phyloP scores from a whole-genome alignment of 2,888 invertebrate species.

The Tetheella fluctuosa region DNA sequence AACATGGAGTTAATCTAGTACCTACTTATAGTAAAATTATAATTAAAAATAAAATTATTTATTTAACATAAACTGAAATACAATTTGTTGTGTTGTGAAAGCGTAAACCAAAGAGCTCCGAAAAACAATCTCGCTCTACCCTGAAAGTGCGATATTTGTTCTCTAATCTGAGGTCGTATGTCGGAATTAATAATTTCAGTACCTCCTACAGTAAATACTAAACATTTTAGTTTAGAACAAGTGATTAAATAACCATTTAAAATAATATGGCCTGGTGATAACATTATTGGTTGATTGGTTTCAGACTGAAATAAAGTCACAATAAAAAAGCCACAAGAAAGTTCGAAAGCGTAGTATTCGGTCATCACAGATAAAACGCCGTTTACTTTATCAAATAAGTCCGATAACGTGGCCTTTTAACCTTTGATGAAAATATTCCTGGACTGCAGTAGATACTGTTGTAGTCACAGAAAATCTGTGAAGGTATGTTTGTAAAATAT shows the following conservation, averaged over 20 bases:
- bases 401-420: slow-evolving; percentile 21
- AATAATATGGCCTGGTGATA: background rate
- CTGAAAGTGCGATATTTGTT: no score
- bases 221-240: background rate
- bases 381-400: slow-evolving; percentile 28
- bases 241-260: background rate
- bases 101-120: no score
- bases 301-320: slow-evolving; percentile 21
- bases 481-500: background rate
- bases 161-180: no score
- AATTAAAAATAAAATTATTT: no score
- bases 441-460: no score
- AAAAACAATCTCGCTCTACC: no score
- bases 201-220: background rate
- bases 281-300: slow-evolving; percentile 11
- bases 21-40: no score
- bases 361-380: slow-evolving; percentile 28
- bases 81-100: no score
- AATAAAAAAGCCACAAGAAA: slow-evolving; percentile 24
- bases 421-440: slow-evolving; percentile 20
- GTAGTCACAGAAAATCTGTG: no score
- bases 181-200: no score
- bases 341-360: slow-evolving; percentile 17
- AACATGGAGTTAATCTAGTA: no score
- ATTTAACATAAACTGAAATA: no score